Evolutionary conservation across 2,888 invertebrate species (phyloP).

Genomic region (Anoncus sp.): DNA sequence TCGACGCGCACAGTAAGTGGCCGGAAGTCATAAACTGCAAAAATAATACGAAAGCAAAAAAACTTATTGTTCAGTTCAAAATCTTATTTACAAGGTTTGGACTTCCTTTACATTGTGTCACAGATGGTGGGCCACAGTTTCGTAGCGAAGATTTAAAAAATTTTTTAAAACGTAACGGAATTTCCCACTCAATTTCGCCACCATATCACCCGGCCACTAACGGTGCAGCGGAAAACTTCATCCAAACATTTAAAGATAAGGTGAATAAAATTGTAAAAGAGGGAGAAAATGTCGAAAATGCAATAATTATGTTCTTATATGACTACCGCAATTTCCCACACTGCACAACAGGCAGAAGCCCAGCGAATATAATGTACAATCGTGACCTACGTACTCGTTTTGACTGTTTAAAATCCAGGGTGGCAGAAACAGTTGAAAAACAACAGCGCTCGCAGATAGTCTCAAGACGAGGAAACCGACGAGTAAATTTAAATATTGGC

Average conservation of each 20-base stretch:
- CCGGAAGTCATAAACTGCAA: not conserved
- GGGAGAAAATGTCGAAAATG: not conserved
- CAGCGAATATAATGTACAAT: not conserved
- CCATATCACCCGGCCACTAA: not conserved
- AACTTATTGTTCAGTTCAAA: not conserved
- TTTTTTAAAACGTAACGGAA: no score
- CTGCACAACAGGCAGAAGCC: not conserved
- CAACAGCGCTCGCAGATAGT: no score
- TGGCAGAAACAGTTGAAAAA: no score
- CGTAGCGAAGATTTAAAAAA: no score
- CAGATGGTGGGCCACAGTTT: no score
- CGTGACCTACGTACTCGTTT: not conserved
- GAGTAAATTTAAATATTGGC: no score
- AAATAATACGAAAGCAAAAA: conserved; percentile 10
- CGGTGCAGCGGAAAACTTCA: conserved; percentile 11
- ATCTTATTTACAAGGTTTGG: no score
- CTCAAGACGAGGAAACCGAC: no score
- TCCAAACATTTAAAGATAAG: not conserved
- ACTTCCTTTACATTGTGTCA: no score
- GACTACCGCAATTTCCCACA: not conserved
- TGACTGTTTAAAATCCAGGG: no score
- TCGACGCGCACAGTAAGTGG: conserved; percentile 1
- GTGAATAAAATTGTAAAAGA: not conserved
- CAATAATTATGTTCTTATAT: no score
- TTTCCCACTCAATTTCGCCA: not conserved